Evolutionary conservation across 2,113 vertebrate species (phyloP).

Genomic region (Protobothrops flavoviridis): DNA sequence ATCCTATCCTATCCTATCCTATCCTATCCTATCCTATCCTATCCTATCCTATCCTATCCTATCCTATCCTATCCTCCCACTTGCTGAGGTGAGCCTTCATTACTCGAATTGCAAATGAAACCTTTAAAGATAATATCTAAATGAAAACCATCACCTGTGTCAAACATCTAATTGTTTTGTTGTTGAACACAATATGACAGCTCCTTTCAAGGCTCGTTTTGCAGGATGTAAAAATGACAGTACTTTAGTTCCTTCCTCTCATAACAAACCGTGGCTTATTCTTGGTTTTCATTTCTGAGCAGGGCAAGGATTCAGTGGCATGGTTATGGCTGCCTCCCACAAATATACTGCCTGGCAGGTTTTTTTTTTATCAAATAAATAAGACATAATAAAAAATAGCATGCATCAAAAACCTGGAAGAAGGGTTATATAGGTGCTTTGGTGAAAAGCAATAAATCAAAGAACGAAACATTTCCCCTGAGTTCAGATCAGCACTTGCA

Average conservation of each 20-base stretch:
- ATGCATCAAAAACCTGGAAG: not conserved
- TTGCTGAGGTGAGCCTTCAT: not conserved
- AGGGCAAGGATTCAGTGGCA: not conserved
- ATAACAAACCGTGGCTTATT: not conserved
- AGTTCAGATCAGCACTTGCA: no score
- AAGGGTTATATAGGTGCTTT: not conserved
- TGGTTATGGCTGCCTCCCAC: not conserved
- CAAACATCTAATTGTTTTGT: not conserved
- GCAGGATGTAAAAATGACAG: not conserved
- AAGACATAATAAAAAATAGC: not conserved
- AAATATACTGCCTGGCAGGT: not conserved
- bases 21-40: not conserved
- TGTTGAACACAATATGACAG: not conserved
- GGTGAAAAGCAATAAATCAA: not conserved
- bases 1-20: not conserved
- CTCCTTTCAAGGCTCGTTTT: not conserved
- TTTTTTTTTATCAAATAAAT: not conserved
- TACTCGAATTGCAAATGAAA: not conserved
- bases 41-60: not conserved
- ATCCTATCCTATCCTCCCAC: not conserved
- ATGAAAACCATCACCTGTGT: not conserved
- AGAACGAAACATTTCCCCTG: not conserved
- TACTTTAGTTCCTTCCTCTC: not conserved
- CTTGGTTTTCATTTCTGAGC: not conserved
- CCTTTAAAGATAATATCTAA: not conserved